Evolutionary conservation across 1,140 invertebrate species (phyloP).

Genomic region (Ostrea denselamellosa): DNA sequence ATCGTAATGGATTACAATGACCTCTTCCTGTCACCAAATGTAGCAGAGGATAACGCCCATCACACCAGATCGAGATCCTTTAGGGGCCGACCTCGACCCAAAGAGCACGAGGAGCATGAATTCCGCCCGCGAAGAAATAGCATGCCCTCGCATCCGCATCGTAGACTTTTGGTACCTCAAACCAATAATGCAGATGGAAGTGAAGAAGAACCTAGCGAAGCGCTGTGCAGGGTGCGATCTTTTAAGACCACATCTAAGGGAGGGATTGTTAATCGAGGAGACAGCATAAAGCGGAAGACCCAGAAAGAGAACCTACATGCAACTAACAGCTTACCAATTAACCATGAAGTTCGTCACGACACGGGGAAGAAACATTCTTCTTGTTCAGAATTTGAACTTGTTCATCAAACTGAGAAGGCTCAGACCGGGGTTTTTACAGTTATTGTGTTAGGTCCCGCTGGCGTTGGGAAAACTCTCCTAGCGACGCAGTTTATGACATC

Average conservation of each 20-base stretch:
- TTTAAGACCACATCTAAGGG: constrained; percentile 92
- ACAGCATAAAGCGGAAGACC: constrained; percentile 85
- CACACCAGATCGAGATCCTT: constrained; percentile 57
- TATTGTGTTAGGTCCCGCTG: constrained; percentile 90
- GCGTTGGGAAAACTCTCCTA: constrained; percentile 92
- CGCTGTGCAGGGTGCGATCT: constrained; percentile 88
- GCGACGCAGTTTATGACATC: constrained; percentile 96
- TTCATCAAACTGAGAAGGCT: not conserved
- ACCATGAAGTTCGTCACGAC: not conserved
- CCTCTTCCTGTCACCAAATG: constrained; percentile 50
- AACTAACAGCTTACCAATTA: constrained; percentile 42
- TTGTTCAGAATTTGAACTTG: not conserved
- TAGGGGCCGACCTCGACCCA: constrained; percentile 52
- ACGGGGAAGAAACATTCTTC: not conserved
- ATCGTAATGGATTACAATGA: constrained; percentile 37
- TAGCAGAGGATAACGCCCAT: not conserved
- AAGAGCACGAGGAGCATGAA: constrained; percentile 48
- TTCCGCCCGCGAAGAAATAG: constrained; percentile 61
- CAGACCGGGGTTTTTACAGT: constrained; percentile 83
- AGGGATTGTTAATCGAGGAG: constrained; percentile 94
- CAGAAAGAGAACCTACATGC: constrained; percentile 46
- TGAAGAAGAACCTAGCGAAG: constrained; percentile 81
- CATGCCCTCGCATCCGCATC: constrained; percentile 55
- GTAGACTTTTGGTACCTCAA: constrained; percentile 42
- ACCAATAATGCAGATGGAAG: constrained; percentile 44